These are phyloP conservation scores for Rhingia campestris DNA, from an alignment of 2,888 invertebrate species.

Conservation along the genomic window DNA sequence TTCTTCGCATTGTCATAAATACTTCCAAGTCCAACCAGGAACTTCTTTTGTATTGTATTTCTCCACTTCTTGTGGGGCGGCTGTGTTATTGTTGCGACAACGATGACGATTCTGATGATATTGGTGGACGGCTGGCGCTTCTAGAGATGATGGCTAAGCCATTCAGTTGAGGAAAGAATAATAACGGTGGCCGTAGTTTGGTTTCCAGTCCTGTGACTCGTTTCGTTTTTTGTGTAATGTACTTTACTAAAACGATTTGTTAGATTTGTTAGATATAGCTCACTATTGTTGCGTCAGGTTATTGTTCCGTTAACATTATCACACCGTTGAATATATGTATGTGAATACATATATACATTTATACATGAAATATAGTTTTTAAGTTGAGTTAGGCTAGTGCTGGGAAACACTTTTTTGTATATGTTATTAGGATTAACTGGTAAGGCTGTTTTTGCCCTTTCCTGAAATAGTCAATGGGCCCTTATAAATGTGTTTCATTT, in stretches of 20 bases:
- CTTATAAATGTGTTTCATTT: slow-evolving; percentile 22
- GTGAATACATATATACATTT: background rate
- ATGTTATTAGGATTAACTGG: too few relatives aligned
- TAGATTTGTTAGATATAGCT: slow-evolving; percentile 53
- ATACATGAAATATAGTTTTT: slow-evolving; percentile 4
- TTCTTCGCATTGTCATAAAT: slow-evolving; percentile 44
- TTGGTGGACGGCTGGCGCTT: background rate
- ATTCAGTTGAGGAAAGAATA: slow-evolving; percentile 31
- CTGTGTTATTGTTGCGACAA: slow-evolving; percentile 37
- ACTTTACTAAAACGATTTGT: slow-evolving; percentile 65
- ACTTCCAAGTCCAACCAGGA: slow-evolving; percentile 28
- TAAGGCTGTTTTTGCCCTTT: background rate
- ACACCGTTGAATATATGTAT: slow-evolving; percentile 12
- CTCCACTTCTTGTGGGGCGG: background rate
- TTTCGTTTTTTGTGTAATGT: slow-evolving; percentile 48
- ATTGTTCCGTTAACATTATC: slow-evolving; percentile 42
- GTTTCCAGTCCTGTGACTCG: slow-evolving; percentile 50
- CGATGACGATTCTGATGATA: slow-evolving; percentile 25
- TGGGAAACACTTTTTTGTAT: background rate
- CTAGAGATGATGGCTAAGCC: slow-evolving; percentile 38
- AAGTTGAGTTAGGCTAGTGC: background rate
- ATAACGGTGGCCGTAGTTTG: slow-evolving; percentile 50
- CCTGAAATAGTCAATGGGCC: slow-evolving; percentile 4
- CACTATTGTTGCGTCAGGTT: slow-evolving; percentile 43
- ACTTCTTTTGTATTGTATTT: slow-evolving; percentile 19